phyloP scores from a whole-genome alignment of 2,113 vertebrate genomes.

The Bos taurus region ARS-UCD2.0 NC_082638.1:1540001-1540500 shows the following conservation, averaged over 20 bases:
- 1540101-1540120: fast-evolving
- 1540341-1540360: not conserved
- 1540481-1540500: fast-evolving
- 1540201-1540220: not conserved
- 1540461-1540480: not conserved
- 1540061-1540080: fast-evolving
- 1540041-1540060: fast-evolving
- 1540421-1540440: fast-evolving
- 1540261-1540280: fast-evolving
- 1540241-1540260: not conserved
- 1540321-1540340: not conserved
- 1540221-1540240: fast-evolving
- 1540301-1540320: not conserved
- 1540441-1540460: not conserved
- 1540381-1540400: not conserved
- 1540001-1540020: not conserved
- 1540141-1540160: not conserved
- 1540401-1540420: not conserved
- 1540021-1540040: not conserved
- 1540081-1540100: fast-evolving
- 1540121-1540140: not conserved
- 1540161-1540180: not conserved
- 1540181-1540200: not conserved
- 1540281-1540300: not conserved
- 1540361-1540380: fast-evolving